Evolutionary conservation across 2,113 vertebrate genomes (phyloP), one percentile per base, ranked within the genome.

Genomic region (Apodemus speciosus): DNA sequence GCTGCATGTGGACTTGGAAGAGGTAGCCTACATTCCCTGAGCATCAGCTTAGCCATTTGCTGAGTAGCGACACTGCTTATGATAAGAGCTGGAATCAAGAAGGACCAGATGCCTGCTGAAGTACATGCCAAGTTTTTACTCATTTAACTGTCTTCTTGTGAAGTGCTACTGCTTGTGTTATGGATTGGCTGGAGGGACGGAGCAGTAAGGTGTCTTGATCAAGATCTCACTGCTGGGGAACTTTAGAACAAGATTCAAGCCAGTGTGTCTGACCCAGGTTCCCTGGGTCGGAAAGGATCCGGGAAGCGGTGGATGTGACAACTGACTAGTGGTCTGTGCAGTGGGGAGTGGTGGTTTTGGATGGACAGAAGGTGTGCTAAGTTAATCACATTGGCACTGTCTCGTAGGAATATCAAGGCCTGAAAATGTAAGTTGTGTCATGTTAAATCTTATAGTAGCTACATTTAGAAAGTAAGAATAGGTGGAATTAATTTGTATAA

Each of bases 131-230:
- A 25, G 6, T 15, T 9, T 38, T 51, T 27, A 23, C 64, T 62
- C 51, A 10, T 20, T n/a, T 35, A 32, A 14, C 0, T 6, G 15
- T 49, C 35, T 72, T 20, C 2, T 0, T 1, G 25, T 73, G 6
- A 46, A 40, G 53, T 21, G 0, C 27, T 32, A 0, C 13, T 11
- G 9, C 4, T 8, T 3, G 0, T 16, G 6, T 38, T 30, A 5
- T 38, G 43, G 69, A 2, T 43, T 77, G 69, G 85, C 68, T 58
- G 56, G 5, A 46, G 46, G 15, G 4, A 23, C 1, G 8, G 32
- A 35, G 32, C 21, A 21, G 71, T 30, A 16, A 23, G 15, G 11
- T 16, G 4, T 77, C 62, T 62, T 43, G 51, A 32, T 83, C 8
- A 4, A 58, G 81, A 32, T 56, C 20, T 51, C 27, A 11, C 30